Conservation (phyloP, 1,140 invertebrate genomes). For the Bombus sylvicola region DNA sequence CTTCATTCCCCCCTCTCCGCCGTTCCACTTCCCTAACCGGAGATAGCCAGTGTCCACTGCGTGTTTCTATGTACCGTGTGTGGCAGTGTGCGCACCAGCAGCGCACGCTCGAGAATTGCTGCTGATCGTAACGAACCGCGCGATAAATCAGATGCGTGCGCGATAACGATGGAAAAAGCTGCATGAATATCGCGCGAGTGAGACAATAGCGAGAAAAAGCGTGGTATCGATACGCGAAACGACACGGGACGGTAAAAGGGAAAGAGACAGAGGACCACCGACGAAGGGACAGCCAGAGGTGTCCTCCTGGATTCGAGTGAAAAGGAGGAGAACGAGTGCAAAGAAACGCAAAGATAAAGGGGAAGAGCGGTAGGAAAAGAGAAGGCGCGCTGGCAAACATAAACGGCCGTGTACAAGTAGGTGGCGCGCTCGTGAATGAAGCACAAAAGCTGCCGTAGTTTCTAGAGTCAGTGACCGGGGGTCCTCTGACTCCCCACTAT, state of each 20-base stretch:
- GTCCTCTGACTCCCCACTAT: constrained; percentile 29
- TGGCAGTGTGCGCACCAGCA: neutral
- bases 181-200: neutral
- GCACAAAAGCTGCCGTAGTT: constrained; percentile 69
- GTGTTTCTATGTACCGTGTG: neutral
- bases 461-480: constrained; percentile 74
- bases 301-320: neutral
- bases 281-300: neutral
- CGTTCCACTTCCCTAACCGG: neutral
- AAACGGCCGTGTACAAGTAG: constrained; percentile 57
- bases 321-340: neutral
- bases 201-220: neutral
- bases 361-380: neutral
- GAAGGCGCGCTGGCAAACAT: constrained; percentile 19
- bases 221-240: neutral
- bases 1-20: neutral
- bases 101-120: constrained; percentile 24
- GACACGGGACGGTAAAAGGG: too few species aligned
- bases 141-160: constrained; percentile 53
- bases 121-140: constrained; percentile 44
- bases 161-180: constrained; percentile 53
- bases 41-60: constrained; percentile 20
- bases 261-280: neutral
- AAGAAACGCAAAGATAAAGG: neutral
- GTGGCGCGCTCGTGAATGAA: constrained; percentile 72